phyloP scores from a whole-genome alignment of 2,797 vertebrate species.

The Basileuterus tristriatus region DNA sequence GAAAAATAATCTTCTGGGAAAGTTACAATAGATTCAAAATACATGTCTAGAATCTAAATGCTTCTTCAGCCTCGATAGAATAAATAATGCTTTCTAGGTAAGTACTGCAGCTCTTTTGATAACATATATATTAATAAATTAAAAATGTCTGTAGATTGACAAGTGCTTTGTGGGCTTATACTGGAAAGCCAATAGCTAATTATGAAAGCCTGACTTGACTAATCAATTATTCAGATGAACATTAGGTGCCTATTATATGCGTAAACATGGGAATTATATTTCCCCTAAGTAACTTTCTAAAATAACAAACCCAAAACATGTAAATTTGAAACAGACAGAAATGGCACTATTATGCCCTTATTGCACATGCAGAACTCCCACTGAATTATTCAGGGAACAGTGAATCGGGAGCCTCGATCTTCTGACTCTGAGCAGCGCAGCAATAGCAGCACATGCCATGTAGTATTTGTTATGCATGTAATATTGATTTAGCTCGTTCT shows the following conservation, averaged over 20 bases:
- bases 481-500: constrained; percentile 29
- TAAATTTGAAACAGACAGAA: constrained; percentile 13
- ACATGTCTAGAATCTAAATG: neutral
- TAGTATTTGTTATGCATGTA: constrained; percentile 36
- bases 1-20: constrained; percentile 37
- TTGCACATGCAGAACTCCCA: constrained; percentile 37
- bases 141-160: constrained; percentile 64
- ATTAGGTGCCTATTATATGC: constrained; percentile 87
- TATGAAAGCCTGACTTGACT: constrained; percentile 86
- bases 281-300: constrained; percentile 81
- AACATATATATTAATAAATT: constrained; percentile 72
- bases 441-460: neutral
- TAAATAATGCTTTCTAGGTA: constrained; percentile 53
- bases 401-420: neutral
- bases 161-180: constrained; percentile 81
- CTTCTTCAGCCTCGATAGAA: neutral
- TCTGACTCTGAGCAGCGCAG: constrained; percentile 6
- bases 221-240: constrained; percentile 97
- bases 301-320: constrained; percentile 56
- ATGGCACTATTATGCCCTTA: neutral
- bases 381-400: constrained; percentile 54
- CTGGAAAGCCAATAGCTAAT: constrained; percentile 91
- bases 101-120: constrained; percentile 45
- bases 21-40: constrained; percentile 31
- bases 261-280: constrained; percentile 81